Base-by-base conservation (phyloP, 1,140 invertebrate species). In the Drosophila aff. region DNA sequence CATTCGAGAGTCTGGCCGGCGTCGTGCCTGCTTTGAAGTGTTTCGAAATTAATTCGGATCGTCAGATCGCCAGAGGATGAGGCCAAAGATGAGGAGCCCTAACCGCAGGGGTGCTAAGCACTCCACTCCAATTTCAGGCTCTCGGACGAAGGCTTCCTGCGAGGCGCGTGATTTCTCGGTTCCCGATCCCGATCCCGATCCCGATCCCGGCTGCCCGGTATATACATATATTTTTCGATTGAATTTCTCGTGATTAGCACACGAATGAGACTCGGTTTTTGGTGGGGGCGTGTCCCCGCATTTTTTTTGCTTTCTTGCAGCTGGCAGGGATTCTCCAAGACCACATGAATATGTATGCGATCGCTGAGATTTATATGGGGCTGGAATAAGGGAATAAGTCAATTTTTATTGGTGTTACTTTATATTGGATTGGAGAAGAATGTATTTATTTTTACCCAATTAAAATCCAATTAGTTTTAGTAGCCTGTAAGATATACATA, bases 11-110 rank as follows among this genome's bases (percentile, higher is more conserved):
- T 69, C 64, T 76, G 82, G 66, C 69, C 49, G 69, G 71, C 72
- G 41, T 75, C 74, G 67, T 85, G 64, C 64, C 78, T 76, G 67
- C 82, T 90, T 90, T 90, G 85, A 90, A 90, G 85, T 90, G 85
- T 90, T 90, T 90, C 81, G 79, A 90, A 90, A 90, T 90, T 90
- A 90, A 90, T 90, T 90, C 81, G 67, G 81, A 90, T 90, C 69
- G 78, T 81, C 78, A 79, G 78, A 74, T 55, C 49, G 72, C 38
- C 63, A 57, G 47, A 53, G 67, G 67, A 44, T 53, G 61, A 66
- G 61, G 38, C 38, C 47, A 21, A 28, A 58, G 69, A 73, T 69
- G 72, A 76, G 55, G 63, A 67, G 40, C 50, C 75, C 64, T 76
- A 80, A 82, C 72, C 83, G 81, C 80, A 68, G 73, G 84, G 81